Evolutionary conservation across 2,888 invertebrate genomes (phyloP).

Genomic region (Lasius platythorax): DNA sequence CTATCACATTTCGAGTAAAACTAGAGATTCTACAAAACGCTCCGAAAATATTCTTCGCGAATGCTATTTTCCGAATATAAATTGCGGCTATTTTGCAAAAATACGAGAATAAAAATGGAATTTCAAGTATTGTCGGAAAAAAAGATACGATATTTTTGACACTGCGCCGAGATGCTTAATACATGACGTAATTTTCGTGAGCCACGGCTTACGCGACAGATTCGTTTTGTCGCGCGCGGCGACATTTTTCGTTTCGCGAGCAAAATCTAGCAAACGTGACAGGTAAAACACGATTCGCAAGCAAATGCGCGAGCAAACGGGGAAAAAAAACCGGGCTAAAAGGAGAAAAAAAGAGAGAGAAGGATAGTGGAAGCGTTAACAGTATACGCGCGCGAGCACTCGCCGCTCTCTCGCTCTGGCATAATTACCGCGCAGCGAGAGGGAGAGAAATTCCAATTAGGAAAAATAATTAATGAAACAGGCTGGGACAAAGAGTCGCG

Average conservation of each 20-base stretch:
- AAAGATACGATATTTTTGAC: conserved; percentile 2
- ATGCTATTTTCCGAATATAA: not conserved
- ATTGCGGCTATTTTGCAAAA: not conserved
- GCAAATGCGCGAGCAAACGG: not conserved
- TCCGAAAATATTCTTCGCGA: not conserved
- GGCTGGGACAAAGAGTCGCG: not conserved
- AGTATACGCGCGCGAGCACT: not conserved
- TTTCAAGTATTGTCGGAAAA: not conserved
- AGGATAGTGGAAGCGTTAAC: not conserved
- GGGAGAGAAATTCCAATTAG: conserved; percentile 56
- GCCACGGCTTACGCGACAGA: conserved; percentile 11
- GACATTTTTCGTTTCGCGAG: conserved; percentile 29
- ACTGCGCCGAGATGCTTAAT: not conserved
- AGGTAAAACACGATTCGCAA: conserved; percentile 21
- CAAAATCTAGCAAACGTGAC: conserved; percentile 22
- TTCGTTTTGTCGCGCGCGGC: not conserved
- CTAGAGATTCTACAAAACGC: not conserved
- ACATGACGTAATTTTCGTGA: conserved; percentile 10
- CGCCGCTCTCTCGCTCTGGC: conserved; percentile 17
- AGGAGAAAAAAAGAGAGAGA: not conserved
- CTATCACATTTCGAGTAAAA: not conserved
- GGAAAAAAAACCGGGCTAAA: not conserved
- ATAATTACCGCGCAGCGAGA: conserved; percentile 45
- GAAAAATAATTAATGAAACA: conserved; percentile 59
- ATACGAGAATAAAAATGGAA: not conserved